Evolutionary conservation across 2,888 invertebrate species (phyloP).

Genomic region (Scelioninae gen. 1): DNA sequence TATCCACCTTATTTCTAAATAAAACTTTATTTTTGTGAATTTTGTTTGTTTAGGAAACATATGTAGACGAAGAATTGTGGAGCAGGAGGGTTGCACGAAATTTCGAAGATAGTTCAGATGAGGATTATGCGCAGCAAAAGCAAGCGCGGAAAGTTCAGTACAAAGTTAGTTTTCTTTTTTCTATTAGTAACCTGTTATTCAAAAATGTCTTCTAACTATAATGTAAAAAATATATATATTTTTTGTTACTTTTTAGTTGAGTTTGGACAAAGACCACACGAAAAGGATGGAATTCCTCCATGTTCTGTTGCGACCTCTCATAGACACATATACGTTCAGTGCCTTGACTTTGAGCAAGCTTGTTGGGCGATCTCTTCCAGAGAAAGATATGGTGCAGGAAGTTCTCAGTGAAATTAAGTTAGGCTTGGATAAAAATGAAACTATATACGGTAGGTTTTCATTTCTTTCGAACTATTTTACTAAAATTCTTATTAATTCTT

Average conservation of each 20-base stretch:
- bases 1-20: too few relatives aligned
- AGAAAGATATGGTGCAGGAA: constrained; percentile 88
- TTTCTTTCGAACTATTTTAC: too few relatives aligned
- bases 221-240: too few relatives aligned
- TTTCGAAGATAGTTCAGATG: constrained; percentile 85
- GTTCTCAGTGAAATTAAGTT: constrained; percentile 88
- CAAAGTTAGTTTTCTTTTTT: constrained; percentile 76
- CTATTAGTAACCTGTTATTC: not conserved
- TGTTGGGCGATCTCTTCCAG: constrained; percentile 86
- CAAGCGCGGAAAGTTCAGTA: constrained; percentile 75
- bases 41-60: constrained; percentile 75
- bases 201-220: too few relatives aligned
- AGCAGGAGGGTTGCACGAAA: constrained; percentile 85
- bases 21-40: not conserved
- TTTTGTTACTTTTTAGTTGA: constrained; percentile 76
- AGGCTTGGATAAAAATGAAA: constrained; percentile 86
- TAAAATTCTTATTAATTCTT: too few relatives aligned
- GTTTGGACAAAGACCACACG: constrained; percentile 78
- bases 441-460: constrained; percentile 86
- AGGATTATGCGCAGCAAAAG: constrained; percentile 74
- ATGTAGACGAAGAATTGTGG: constrained; percentile 86
- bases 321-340: constrained; percentile 90
- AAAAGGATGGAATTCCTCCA: constrained; percentile 86
- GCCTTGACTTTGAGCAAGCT: constrained; percentile 86
- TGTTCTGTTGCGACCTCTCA: constrained; percentile 88